These are phyloP conservation scores for Neolamprologus variostigma DNA, from an alignment of 2,113 vertebrate species.

Conservation along the genomic window DNA sequence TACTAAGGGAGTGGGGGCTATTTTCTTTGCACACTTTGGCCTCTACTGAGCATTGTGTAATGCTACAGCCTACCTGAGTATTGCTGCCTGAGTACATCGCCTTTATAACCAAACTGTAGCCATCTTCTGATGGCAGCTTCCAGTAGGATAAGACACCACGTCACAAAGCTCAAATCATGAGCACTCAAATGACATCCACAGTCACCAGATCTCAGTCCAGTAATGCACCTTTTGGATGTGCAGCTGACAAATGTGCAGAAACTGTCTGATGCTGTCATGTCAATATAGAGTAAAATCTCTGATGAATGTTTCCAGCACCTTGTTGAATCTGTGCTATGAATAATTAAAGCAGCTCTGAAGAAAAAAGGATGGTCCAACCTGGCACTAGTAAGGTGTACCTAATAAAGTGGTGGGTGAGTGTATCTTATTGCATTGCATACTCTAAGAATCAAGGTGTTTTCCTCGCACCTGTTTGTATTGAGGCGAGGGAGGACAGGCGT, in stretches of 20 bases:
- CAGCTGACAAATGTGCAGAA: not conserved
- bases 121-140: not conserved
- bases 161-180: not conserved
- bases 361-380: not conserved
- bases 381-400: not conserved
- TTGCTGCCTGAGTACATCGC: not conserved
- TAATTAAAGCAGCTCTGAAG: not conserved
- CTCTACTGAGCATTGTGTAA: not conserved
- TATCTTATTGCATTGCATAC: not conserved
- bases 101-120: not conserved
- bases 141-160: not conserved
- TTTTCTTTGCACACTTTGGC: not conserved
- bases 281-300: not conserved
- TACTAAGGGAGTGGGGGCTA: not conserved
- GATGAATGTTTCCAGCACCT: not conserved
- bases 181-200: not conserved
- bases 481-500: slow-evolving; percentile 76
- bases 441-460: not conserved
- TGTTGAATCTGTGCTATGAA: not conserved
- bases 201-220: not conserved
- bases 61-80: not conserved
- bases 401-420: not conserved
- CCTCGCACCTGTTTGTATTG: slow-evolving; percentile 84
- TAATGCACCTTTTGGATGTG: not conserved
- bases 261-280: not conserved